A percentile compares a stretch with the other conserved stretches of the same genome.
Conservation (phyloP, 2,113 vertebrate genomes). For the Chrysemys picta region DNA sequence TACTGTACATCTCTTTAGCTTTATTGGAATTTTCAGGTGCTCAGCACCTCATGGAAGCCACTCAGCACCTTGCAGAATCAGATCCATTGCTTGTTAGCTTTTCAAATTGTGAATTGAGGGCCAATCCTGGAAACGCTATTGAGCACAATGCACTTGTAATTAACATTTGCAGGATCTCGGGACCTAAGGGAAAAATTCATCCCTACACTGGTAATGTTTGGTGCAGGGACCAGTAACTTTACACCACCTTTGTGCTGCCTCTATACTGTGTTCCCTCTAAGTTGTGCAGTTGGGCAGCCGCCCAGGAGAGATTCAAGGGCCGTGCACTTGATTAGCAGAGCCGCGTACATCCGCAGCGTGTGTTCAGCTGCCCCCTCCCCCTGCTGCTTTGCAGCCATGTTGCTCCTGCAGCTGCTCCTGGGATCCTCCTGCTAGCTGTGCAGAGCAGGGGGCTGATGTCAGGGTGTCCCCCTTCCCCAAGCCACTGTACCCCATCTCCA, state of each 20-base stretch:
- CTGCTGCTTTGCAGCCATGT: too few relatives aligned
- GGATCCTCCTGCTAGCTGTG: too few relatives aligned
- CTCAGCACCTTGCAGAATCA: background rate
- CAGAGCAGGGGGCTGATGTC: too few relatives aligned
- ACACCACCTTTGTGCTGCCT: background rate
- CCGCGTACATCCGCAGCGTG: too few relatives aligned
- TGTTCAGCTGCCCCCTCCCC: too few relatives aligned
- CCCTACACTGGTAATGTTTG: background rate
- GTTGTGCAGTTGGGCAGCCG: too few relatives aligned
- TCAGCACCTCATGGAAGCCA: background rate
- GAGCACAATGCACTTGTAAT: fast-evolving
- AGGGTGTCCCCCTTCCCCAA: too few relatives aligned
- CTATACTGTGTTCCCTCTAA: background rate
- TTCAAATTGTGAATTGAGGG: background rate
- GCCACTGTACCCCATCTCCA: too few relatives aligned
- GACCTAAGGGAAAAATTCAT: background rate
- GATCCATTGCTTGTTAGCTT: background rate
- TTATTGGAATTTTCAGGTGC: background rate
- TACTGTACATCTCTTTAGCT: background rate
- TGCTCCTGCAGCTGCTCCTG: too few relatives aligned
- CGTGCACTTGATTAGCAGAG: too few relatives aligned
- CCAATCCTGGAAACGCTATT: background rate
- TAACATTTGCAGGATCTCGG: background rate
- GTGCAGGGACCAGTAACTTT: background rate
- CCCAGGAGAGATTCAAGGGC: too few relatives aligned